Evolutionary conservation across 2,113 vertebrate species (phyloP).

Genomic region (pig (Sus scrofa)): T2T-Sscrofa CM000817.6:29096001-29096500

Average conservation of each 20-base stretch:
- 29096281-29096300: not conserved
- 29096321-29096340: slow-evolving; percentile 48
- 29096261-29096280: not conserved
- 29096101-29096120: slow-evolving; percentile 14
- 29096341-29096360: not conserved
- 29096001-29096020: not conserved
- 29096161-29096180: not conserved
- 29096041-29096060: slow-evolving; percentile 67
- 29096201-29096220: slow-evolving; percentile 29
- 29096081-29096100: slow-evolving; percentile 53
- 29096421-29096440: slow-evolving; percentile 27
- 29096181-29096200: not conserved
- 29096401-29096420: not conserved
- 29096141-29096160: not conserved
- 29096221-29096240: not conserved
- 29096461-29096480: slow-evolving; percentile 63
- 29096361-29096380: not conserved
- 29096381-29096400: slow-evolving; percentile 57
- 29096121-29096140: slow-evolving; percentile 46
- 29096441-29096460: slow-evolving; percentile 17
- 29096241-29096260: not conserved
- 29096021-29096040: slow-evolving; percentile 50
- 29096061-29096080: slow-evolving; percentile 54
- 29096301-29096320: not conserved
- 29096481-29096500: not conserved